phyloP scores from a whole-genome alignment of 2,888 invertebrate genomes.

The Drosophila monieri region DNA sequence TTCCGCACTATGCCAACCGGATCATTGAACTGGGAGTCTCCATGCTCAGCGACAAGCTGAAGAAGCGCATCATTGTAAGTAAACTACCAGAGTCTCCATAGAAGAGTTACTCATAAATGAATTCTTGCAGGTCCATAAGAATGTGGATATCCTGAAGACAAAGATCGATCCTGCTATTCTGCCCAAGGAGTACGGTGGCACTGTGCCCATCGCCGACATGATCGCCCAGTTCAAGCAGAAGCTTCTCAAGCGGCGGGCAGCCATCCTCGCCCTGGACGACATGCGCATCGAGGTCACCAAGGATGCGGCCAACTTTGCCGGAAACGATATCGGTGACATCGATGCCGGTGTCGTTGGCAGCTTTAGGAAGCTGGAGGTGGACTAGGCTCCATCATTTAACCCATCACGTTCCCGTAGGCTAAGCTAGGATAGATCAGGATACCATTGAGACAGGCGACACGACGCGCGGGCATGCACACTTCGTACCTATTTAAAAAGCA shows the following conservation, averaged over 20 bases:
- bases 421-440: slow-evolving; percentile 69
- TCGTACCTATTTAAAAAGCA: slow-evolving; percentile 51
- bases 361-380: slow-evolving; percentile 93
- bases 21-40: slow-evolving; percentile 93
- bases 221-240: slow-evolving; percentile 89
- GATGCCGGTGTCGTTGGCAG: slow-evolving; percentile 91
- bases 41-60: slow-evolving; percentile 92
- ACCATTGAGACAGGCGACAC: slow-evolving; percentile 76
- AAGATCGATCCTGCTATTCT: slow-evolving; percentile 90
- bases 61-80: slow-evolving; percentile 91
- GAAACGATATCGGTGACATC: slow-evolving; percentile 88
- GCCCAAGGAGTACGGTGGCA: slow-evolving; percentile 95
- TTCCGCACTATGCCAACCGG: slow-evolving; percentile 91
- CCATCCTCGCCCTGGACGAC: slow-evolving; percentile 89
- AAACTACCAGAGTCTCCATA: too few relatives aligned
- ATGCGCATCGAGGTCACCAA: slow-evolving; percentile 89
- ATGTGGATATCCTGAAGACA: slow-evolving; percentile 88
- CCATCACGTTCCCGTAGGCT: slow-evolving; percentile 33
- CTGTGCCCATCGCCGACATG: slow-evolving; percentile 91
- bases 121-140: slow-evolving; percentile 87
- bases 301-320: slow-evolving; percentile 85
- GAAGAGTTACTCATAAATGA: too few relatives aligned
- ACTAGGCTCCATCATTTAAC: slow-evolving; percentile 84
- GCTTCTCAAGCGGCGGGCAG: slow-evolving; percentile 87
- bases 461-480: slow-evolving; percentile 47